phyloP scores from a whole-genome alignment of 2,888 invertebrate genomes.

The Bombyx huttoni region DNA sequence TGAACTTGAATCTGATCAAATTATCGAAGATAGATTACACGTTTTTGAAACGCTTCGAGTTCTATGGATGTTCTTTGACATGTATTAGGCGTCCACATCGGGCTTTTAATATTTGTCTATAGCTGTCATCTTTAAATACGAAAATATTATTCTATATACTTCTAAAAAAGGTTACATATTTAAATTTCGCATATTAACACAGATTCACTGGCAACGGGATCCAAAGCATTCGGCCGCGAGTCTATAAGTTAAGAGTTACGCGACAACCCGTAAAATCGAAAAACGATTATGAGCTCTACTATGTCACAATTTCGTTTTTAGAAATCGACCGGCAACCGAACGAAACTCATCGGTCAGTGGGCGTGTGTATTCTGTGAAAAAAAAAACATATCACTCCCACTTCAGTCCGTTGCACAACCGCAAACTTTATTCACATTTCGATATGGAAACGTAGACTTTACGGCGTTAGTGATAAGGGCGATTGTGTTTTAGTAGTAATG shows the following conservation, averaged over 20 bases:
- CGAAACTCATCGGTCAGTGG: constrained; percentile 49
- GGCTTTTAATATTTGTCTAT: background rate
- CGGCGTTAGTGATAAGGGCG: constrained; percentile 27
- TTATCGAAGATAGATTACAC: constrained; percentile 14
- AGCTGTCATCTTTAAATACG: too few species aligned
- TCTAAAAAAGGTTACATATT: too few species aligned
- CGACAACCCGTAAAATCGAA: background rate
- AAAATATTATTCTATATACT: too few species aligned
- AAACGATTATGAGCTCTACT: background rate
- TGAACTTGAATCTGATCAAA: constrained; percentile 35
- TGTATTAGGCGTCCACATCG: background rate
- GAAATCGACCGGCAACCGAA: constrained; percentile 43
- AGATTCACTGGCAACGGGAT: too few species aligned
- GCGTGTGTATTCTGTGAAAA: constrained; percentile 58
- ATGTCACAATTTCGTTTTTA: constrained; percentile 15
- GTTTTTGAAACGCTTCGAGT: constrained; percentile 1
- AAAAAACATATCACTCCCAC: constrained; percentile 71
- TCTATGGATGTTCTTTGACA: background rate
- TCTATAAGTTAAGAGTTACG: too few species aligned
- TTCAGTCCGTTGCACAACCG: constrained; percentile 40
- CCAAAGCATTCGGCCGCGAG: too few species aligned
- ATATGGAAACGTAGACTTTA: constrained; percentile 27
- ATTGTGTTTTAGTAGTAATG: constrained; percentile 28
- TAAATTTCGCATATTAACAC: too few species aligned
- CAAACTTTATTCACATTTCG: constrained; percentile 21